A percentile compares a stretch with the other conserved stretches of the same genome.
Conservation (phyloP, 2,113 vertebrate genomes). For the Tyrannus savana region DNA sequence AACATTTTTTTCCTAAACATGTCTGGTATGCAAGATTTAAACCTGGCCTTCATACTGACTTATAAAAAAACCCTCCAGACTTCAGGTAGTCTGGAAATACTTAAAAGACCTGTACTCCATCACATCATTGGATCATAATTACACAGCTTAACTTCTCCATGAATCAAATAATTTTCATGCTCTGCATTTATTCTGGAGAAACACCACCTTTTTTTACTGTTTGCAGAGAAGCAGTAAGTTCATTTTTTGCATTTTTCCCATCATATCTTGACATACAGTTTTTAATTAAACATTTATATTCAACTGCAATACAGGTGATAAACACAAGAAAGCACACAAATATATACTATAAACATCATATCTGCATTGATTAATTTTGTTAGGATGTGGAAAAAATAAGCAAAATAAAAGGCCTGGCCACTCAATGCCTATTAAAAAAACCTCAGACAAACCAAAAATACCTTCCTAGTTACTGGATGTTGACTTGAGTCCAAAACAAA, state of each 20-base stretch:
- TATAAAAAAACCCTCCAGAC: not conserved
- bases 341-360: not conserved
- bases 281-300: not conserved
- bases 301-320: not conserved
- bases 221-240: not conserved
- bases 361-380: not conserved
- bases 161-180: not conserved
- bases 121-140: not conserved
- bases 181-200: not conserved
- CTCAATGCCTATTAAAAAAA: not conserved
- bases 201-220: not conserved
- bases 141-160: not conserved
- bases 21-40: not conserved
- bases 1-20: not conserved
- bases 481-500: not conserved
- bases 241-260: not conserved
- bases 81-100: not conserved
- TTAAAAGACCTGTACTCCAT: not conserved
- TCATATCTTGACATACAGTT: fast-evolving
- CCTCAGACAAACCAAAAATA: not conserved
- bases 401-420: not conserved
- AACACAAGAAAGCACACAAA: not conserved
- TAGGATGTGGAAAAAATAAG: not conserved
- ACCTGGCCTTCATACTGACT: not conserved
- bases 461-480: not conserved